These are phyloP conservation scores for Cephus runcator DNA, from an alignment of 2,888 invertebrate genomes.

Conservation along the genomic window DNA sequence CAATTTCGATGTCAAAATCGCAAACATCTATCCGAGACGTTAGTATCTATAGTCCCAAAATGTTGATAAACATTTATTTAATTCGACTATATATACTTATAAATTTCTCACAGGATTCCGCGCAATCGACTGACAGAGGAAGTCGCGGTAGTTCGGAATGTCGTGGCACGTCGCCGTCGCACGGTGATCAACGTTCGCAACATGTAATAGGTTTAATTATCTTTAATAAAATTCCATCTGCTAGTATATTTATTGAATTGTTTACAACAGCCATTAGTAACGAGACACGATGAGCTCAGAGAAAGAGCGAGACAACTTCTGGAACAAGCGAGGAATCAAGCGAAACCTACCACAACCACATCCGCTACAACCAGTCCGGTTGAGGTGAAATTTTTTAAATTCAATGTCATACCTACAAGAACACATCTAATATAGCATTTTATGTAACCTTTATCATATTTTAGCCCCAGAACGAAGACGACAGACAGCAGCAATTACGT, in stretches of 20 bases:
- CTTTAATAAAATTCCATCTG: not conserved
- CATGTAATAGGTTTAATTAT: slow-evolving; percentile 52
- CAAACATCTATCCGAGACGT: slow-evolving; percentile 62
- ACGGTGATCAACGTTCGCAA: slow-evolving; percentile 55
- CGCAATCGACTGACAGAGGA: slow-evolving; percentile 49
- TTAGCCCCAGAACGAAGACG: slow-evolving; percentile 78
- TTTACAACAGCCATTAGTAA: slow-evolving; percentile 74
- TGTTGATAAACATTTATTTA: not conserved
- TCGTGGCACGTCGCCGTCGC: slow-evolving; percentile 54
- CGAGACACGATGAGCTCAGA: slow-evolving; percentile 85
- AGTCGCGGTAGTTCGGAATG: slow-evolving; percentile 58
- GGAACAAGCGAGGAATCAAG: slow-evolving; percentile 76
- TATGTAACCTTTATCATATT: not conserved
- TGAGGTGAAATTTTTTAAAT: slow-evolving; percentile 56
- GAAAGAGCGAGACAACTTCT: slow-evolving; percentile 85
- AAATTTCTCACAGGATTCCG: slow-evolving; percentile 42
- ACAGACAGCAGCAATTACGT: slow-evolving; percentile 84
- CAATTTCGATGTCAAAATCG: slow-evolving; percentile 57
- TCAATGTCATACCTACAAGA: not conserved
- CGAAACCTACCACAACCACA: slow-evolving; percentile 64
- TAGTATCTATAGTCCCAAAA: slow-evolving; percentile 37
- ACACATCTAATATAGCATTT: not conserved
- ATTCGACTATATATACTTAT: not conserved
- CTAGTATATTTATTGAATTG: not conserved
- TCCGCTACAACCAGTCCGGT: slow-evolving; percentile 69